Evolutionary conservation across 2,797 vertebrate species (phyloP), one percentile per base, ranked within the genome.

Genomic region (Acanthornis magna): DNA sequence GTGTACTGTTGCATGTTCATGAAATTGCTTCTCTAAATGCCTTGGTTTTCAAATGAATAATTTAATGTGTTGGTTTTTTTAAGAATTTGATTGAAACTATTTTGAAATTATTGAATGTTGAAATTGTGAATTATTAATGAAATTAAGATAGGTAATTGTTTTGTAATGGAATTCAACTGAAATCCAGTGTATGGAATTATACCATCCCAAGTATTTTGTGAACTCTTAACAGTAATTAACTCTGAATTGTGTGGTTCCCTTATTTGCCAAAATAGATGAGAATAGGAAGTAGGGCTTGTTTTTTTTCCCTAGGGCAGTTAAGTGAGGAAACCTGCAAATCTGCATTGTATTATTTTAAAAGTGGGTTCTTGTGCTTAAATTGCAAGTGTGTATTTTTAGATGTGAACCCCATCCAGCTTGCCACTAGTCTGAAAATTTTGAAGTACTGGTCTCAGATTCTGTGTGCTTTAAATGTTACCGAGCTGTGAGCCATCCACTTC

Each of bases 11-110:
- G 75, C 90, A 48, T 9, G 26, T 63, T 96, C 77, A 93, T 91
- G 95, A 96, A 94, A 93, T 97, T 97, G 94, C 92, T 95, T 85
- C 96, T 97, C 97, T 94, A 75, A 96, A 82, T 96, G 93, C 73
- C 73, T 75, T 89, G 76, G 1, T 95, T 91, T 95, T 95, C 90
- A 80, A 92, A 55, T 93, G 45, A 95, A 90, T 72, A 68, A 61
- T 93, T 95, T 29, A 89, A 90, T 96, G 91, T 93, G 86, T 94
- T 93, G 79, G 14, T 4, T 86, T 95, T 94, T 90, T 83, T 21
- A 88, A 70, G 25, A 84, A 51, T 78, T 96, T 95, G 66, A 84
- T 89, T 93, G 93, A 53, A 91, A 73, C 61, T 36, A 62, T 88
- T 82, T 95, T 91, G 72, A 96, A 85, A 48, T 93, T 95, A 81